A percentile compares a stretch with the other conserved stretches of the same genome.
Conservation (phyloP, 1,140 invertebrate species). For the Hycleus phaleratus region DNA sequence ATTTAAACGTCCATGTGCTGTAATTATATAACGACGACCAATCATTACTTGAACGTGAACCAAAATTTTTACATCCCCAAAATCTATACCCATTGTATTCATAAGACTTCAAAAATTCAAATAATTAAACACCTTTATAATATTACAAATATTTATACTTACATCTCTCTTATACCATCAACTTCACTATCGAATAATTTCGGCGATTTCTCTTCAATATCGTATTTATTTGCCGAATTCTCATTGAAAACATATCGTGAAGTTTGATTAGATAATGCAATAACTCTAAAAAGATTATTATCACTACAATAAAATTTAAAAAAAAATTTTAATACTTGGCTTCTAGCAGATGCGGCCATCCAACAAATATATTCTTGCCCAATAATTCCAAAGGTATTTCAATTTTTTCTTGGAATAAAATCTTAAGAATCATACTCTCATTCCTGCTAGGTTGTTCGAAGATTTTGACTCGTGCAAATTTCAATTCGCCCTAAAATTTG, state of each 20-base stretch:
- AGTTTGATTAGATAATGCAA: slow-evolving; percentile 46
- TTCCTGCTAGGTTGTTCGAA: slow-evolving; percentile 75
- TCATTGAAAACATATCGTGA: slow-evolving; percentile 19
- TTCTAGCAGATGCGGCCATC: slow-evolving; percentile 84
- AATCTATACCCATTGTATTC: slow-evolving; percentile 61
- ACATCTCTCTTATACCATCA: slow-evolving; percentile 44
- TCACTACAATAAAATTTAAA: not conserved
- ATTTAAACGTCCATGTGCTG: slow-evolving; percentile 49
- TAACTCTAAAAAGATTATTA: slow-evolving; percentile 42
- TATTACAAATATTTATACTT: slow-evolving; percentile 21
- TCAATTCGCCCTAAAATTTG: slow-evolving; percentile 51
- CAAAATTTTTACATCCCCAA: slow-evolving; percentile 62
- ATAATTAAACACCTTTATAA: slow-evolving; percentile 3
- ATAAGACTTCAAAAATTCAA: slow-evolving; percentile 48
- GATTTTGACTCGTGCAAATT: slow-evolving; percentile 70
- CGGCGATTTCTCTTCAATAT: slow-evolving; percentile 14
- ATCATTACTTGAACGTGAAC: slow-evolving; percentile 65
- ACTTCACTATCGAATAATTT: slow-evolving; percentile 11
- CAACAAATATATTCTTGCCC: slow-evolving; percentile 67
- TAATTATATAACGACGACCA: slow-evolving; percentile 55
- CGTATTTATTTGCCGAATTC: slow-evolving; percentile 15
- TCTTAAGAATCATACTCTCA: slow-evolving; percentile 73
- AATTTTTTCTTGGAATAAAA: slow-evolving; percentile 43
- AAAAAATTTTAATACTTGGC: slow-evolving; percentile 45
- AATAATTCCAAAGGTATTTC: slow-evolving; percentile 53